A percentile compares a stretch with the other conserved stretches of the same genome.
Evolutionary conservation across 2,113 vertebrate genomes (phyloP).

Genomic region (Pantherophis guttatus): DNA sequence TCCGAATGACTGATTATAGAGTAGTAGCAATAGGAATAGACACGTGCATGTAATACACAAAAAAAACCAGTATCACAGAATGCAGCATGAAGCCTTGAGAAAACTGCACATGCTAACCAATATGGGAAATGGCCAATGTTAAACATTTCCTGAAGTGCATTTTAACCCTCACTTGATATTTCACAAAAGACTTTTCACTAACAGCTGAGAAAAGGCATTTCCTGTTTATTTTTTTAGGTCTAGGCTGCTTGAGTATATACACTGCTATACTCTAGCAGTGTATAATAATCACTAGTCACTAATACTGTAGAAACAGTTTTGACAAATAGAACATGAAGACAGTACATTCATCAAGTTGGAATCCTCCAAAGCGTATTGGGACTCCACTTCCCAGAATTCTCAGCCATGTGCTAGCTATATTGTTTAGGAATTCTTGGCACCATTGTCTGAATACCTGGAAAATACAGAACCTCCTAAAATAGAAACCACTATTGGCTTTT

Average conservation of each 20-base stretch:
- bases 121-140: constrained; percentile 42
- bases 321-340: not conserved
- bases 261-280: no score
- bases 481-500: not conserved
- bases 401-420: not conserved
- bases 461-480: not conserved
- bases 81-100: constrained; percentile 13
- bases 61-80: not conserved
- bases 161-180: not conserved
- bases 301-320: not conserved
- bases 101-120: not conserved
- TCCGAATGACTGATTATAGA: not conserved
- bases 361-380: not conserved
- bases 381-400: not conserved
- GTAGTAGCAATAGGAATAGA: not conserved
- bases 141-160: not conserved
- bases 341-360: not conserved
- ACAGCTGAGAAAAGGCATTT: not conserved
- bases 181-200: not conserved
- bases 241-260: no score
- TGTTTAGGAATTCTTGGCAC: not conserved
- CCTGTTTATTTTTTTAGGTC: not conserved
- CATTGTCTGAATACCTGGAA: not conserved
- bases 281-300: not conserved
- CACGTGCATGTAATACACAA: not conserved